A percentile compares a stretch with the other conserved stretches of the same genome.
Conservation (phyloP, 2,888 invertebrate genomes). For the Ornithoptera alexandrae region DNA sequence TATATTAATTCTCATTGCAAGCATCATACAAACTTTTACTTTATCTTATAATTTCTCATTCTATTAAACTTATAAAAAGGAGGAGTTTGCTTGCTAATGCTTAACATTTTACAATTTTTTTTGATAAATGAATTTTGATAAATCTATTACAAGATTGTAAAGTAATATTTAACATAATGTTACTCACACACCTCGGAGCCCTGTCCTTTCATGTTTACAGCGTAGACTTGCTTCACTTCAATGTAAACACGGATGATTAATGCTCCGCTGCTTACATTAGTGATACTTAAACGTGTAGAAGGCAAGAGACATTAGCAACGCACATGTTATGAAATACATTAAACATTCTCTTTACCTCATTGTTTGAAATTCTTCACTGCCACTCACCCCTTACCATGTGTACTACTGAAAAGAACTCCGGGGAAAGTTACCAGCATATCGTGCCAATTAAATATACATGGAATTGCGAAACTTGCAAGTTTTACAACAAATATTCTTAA, state of each 20-base stretch:
- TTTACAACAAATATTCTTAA: no score
- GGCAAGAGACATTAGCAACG: background rate
- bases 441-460: no score
- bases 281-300: background rate
- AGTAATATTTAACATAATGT: background rate
- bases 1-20: no score
- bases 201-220: background rate
- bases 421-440: no score
- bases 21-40: no score
- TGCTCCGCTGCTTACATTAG: background rate
- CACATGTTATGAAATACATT: background rate
- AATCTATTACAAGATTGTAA: background rate
- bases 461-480: no score
- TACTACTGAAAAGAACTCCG: no score
- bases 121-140: background rate
- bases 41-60: no score
- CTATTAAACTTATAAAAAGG: no score
- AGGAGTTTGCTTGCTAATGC: background rate
- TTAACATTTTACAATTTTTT: background rate
- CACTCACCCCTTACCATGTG: no score
- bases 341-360: background rate
- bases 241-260: conserved; percentile 12
- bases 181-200: background rate
- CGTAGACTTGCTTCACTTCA: conserved; percentile 1
- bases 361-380: background rate